Percentiles rank a stretch among this genome's conserved stretches.
Conservation (phyloP, 2,113 vertebrate genomes). For the Polyodon spathula region DNA sequence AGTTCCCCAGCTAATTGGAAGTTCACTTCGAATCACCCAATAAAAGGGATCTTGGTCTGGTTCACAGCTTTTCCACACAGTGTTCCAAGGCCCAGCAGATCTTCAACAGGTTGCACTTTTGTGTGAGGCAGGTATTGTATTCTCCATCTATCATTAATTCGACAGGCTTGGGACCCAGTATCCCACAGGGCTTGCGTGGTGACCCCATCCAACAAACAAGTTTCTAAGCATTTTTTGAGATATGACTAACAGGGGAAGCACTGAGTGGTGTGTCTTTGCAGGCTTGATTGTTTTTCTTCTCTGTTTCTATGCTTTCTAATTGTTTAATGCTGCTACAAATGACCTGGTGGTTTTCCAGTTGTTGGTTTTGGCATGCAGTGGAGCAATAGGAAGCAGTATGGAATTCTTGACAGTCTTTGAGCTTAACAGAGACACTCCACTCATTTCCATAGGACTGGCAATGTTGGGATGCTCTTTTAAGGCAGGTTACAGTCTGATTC, state of each 20-base stretch:
- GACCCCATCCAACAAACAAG: background rate
- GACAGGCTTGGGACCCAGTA: background rate
- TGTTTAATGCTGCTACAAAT: slow-evolving; percentile 2
- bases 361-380: background rate
- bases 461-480: no score
- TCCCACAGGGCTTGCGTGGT: background rate
- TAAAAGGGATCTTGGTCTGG: background rate
- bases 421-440: background rate
- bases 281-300: background rate
- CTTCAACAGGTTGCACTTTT: background rate
- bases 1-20: background rate
- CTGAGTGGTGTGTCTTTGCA: background rate
- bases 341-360: background rate
- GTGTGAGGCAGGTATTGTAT: background rate
- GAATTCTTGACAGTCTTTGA: background rate
- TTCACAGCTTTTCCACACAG: background rate
- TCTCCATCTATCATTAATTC: background rate
- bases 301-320: slow-evolving; percentile 2
- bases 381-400: background rate
- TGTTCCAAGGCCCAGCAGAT: background rate
- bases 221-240: background rate
- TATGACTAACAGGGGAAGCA: background rate
- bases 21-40: background rate
- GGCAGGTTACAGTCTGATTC: background rate
- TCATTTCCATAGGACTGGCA: background rate